Evolutionary conservation across 2,797 vertebrate species (phyloP).

Genomic region (Luscinia megarhynchos): DNA sequence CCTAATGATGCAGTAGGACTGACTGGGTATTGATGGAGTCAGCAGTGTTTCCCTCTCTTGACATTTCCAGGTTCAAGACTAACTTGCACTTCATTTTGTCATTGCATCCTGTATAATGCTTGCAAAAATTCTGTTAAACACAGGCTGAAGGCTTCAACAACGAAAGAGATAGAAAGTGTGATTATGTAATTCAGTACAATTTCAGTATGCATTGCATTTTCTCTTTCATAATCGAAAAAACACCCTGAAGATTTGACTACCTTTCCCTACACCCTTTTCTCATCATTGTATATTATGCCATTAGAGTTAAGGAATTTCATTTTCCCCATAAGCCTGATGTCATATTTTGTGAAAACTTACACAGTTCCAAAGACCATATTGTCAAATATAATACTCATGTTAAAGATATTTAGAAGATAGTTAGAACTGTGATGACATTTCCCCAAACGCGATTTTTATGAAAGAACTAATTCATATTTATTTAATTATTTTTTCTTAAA

Average conservation of each 20-base stretch:
- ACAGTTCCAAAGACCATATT: background rate
- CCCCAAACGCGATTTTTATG: background rate
- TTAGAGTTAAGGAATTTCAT: background rate
- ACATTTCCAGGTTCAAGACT: background rate
- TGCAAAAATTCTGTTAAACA: background rate
- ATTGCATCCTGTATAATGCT: background rate
- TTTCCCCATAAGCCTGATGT: background rate
- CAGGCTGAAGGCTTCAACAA: background rate
- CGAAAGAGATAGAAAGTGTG: background rate
- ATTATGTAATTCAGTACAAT: background rate
- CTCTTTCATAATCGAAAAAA: background rate
- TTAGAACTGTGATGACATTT: background rate
- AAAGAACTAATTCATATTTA: conserved; percentile 3
- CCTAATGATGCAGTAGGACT: background rate
- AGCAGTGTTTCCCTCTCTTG: background rate
- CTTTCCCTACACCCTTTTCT: background rate
- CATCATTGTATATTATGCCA: background rate
- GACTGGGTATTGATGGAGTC: background rate
- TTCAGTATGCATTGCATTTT: background rate
- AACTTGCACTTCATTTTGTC: background rate
- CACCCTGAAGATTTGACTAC: background rate
- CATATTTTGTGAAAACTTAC: background rate
- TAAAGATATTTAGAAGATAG: background rate
- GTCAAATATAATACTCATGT: background rate
- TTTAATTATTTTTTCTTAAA: background rate